Evolutionary conservation across 2,888 invertebrate genomes (phyloP).

Genomic region (Amorpha juglandis): DNA sequence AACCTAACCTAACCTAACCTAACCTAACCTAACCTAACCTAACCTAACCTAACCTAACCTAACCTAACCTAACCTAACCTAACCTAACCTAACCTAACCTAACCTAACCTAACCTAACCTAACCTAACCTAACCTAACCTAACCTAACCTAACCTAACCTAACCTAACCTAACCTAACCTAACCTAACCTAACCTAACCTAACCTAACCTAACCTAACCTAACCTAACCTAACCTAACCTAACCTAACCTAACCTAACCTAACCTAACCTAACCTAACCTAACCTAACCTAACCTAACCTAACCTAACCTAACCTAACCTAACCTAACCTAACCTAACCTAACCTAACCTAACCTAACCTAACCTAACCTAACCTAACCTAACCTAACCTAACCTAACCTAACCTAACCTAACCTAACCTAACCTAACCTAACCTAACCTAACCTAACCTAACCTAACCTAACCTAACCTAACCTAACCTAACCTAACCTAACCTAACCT

Average conservation of each 20-base stretch:
- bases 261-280: constrained; percentile 42
- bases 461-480: no score
- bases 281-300: constrained; percentile 39
- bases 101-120: no score
- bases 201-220: constrained; percentile 40
- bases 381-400: no score
- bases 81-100: no score
- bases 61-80: constrained; percentile 28
- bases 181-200: constrained; percentile 36
- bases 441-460: no score
- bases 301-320: constrained; percentile 35
- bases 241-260: constrained; percentile 41
- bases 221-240: constrained; percentile 38
- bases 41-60: constrained; percentile 33
- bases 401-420: no score
- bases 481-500: constrained; percentile 35
- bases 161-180: constrained; percentile 38
- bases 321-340: constrained; percentile 33
- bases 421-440: no score
- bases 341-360: constrained; percentile 33
- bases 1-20: constrained; percentile 42
- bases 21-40: constrained; percentile 37
- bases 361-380: constrained; percentile 38
- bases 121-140: constrained; percentile 33
- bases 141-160: constrained; percentile 37